A percentile compares a stretch with the other conserved stretches of the same genome.
phyloP scores from a whole-genome alignment of 1,140 invertebrate species.

The Leptestheria dahalacensis region DNA sequence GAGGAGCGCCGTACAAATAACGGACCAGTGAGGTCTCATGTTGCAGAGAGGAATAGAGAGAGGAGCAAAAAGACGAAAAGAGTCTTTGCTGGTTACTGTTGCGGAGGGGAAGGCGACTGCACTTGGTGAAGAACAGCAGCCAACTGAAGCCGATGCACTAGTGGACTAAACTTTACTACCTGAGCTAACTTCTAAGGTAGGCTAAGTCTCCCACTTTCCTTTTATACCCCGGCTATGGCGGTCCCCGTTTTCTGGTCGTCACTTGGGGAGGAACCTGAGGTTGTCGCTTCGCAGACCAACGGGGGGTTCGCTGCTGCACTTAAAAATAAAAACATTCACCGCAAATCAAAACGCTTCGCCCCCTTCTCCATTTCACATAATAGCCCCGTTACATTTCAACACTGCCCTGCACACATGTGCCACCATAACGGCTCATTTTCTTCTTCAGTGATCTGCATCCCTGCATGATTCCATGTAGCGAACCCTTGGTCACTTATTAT shows the following conservation, averaged over 20 bases:
- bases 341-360: too few species aligned
- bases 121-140: not conserved
- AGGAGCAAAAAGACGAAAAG: not conserved
- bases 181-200: not conserved
- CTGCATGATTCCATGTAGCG: too few species aligned
- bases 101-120: not conserved
- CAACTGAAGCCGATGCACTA: constrained; percentile 11
- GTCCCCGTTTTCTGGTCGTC: not conserved
- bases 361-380: too few species aligned
- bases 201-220: constrained; percentile 11
- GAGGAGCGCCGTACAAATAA: not conserved
- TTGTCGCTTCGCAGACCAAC: not conserved
- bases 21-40: not conserved
- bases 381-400: too few species aligned
- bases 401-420: too few species aligned
- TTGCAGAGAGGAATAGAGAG: not conserved
- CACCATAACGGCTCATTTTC: too few species aligned
- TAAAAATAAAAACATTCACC: too few species aligned
- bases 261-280: too few species aligned
- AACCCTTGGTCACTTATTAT: too few species aligned
- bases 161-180: not conserved
- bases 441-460: too few species aligned
- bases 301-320: not conserved
- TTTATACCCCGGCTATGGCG: constrained; percentile 8
- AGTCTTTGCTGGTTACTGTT: not conserved